A percentile compares a stretch with the other conserved stretches of the same genome.
Conservation (phyloP, 2,888 invertebrate genomes). For the Drosophila setosimentum region DNA sequence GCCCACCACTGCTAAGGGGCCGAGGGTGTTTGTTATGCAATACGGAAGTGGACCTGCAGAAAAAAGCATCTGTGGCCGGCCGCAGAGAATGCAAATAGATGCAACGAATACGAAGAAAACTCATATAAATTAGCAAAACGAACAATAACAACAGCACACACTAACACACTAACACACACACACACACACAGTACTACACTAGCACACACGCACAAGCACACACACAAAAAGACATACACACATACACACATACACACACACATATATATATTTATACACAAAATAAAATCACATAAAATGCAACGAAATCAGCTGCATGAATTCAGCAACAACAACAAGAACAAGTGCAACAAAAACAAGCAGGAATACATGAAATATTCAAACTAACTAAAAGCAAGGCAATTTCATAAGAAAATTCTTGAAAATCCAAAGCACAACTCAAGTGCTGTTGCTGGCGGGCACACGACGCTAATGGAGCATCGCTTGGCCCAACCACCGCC, state of each 20-base stretch:
- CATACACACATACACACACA: conserved; percentile 18
- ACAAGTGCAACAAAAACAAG: conserved; percentile 41
- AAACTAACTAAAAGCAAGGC: conserved; percentile 66
- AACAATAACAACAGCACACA: conserved; percentile 43
- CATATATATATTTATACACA: conserved; percentile 4
- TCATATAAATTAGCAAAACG: conserved; percentile 61
- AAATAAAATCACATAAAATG: conserved; percentile 73
- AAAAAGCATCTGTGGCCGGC: conserved; percentile 46
- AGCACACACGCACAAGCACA: conserved; percentile 15
- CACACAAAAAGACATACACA: conserved; percentile 7
- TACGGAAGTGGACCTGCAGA: conserved; percentile 26
- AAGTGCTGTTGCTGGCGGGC: conserved; percentile 46
- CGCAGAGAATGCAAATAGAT: conserved; percentile 62
- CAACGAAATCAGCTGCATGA: conserved; percentile 62
- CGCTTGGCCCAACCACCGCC: conserved; percentile 47
- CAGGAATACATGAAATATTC: conserved; percentile 63
- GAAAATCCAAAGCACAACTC: conserved; percentile 52
- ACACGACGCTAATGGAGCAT: conserved; percentile 70
- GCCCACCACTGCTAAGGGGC: conserved; percentile 20
- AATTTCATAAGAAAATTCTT: conserved; percentile 57
- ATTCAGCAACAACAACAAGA: conserved; percentile 41
- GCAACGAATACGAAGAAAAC: conserved; percentile 48
- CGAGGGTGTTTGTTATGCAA: conserved; percentile 35
- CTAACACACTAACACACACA: conserved; percentile 13
- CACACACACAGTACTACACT: conserved; percentile 10